Base-by-base conservation (phyloP, 2,888 invertebrate genomes). In the Pantelozetes paolii region DNA sequence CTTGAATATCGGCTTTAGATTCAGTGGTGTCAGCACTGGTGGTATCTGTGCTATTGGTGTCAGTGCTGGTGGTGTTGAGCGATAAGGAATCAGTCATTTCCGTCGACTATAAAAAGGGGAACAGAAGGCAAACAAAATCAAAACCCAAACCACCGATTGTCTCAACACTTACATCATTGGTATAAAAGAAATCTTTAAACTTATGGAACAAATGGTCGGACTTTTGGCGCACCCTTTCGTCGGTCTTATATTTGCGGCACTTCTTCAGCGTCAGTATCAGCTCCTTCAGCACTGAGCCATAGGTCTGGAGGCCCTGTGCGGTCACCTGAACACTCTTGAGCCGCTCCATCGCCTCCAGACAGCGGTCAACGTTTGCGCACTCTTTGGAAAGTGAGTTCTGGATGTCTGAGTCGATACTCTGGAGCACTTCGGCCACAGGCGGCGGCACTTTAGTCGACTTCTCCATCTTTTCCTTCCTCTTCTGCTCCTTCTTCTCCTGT, bases 301-400 rank as follows among this genome's bases (percentile, higher is more conserved):
- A 90, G 78, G 92, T 92, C 74, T 90, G 86, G 57, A 94, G 82
- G 89, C 91, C 91, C 28, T 91, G 82, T 0, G 89, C 87, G 76
- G 88, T 88, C 28, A 90, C 81, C 6, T 87, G 83, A 75, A 89
- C 80, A 9, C 85, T 85, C 73, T 77, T 76, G 15, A 82, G 82
- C 75, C 88, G 86, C 59, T 90, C 88, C 77, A 93, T 83, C 1
- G 88, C 83, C 71, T 87, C 86, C 45, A 92, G 81, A 77, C 91
- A 91, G 74, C 86, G 83, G 45, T 89, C 88, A 0, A 90, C 87
- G 79, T 91, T 88, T 0, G 91, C 90, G 76, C 86, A 85, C 78
- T 87, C 87, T 64, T 89, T 81, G 67, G 88, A 86, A 62, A 90
- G 82, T 78, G 87, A 87, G 0, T 86, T 85, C 80, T 88, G 89